Percentiles rank a stretch among this genome's conserved stretches.
phyloP scores from a whole-genome alignment of 2,113 vertebrate species.

The Pagrus major region DNA sequence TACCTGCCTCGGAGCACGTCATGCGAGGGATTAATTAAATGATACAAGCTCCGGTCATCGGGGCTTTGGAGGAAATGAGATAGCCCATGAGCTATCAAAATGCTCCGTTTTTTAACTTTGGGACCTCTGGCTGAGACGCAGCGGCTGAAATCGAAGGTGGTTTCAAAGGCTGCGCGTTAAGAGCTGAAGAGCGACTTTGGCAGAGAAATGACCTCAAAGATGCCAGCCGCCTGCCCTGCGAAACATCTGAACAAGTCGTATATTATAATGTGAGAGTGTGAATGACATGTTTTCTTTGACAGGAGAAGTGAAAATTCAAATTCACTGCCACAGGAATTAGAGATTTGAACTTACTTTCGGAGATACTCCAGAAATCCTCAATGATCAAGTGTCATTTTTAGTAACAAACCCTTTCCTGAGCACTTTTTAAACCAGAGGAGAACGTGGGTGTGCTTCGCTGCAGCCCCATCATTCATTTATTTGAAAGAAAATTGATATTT shows the following conservation, averaged over 20 bases:
- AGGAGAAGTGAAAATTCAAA: background rate
- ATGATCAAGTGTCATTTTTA: constrained; percentile 1
- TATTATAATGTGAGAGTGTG: constrained; percentile 1
- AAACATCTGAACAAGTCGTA: constrained; percentile 47
- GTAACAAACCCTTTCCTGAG: constrained; percentile 4
- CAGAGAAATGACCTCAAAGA: constrained; percentile 9
- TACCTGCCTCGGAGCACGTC: constrained; percentile 75
- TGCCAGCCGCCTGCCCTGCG: constrained; percentile 40
- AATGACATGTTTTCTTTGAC: constrained; percentile 16
- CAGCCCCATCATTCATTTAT: background rate
- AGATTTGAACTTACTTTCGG: background rate
- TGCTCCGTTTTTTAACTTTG: constrained; percentile 25
- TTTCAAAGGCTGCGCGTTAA: constrained; percentile 62
- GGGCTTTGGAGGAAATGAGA: constrained; percentile 69
- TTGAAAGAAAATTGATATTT: background rate
- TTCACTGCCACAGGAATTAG: constrained; percentile 13
- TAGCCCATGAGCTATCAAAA: constrained; percentile 53
- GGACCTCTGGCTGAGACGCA: constrained; percentile 56
- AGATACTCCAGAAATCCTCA: background rate
- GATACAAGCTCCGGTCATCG: constrained; percentile 69
- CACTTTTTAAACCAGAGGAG: background rate
- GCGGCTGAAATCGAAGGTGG: constrained; percentile 60
- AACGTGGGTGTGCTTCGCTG: background rate
- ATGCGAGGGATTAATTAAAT: constrained; percentile 74
- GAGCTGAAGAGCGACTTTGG: constrained; percentile 49